phyloP scores from a whole-genome alignment of 2,888 invertebrate species.

The Metallyticus violacea region DNA sequence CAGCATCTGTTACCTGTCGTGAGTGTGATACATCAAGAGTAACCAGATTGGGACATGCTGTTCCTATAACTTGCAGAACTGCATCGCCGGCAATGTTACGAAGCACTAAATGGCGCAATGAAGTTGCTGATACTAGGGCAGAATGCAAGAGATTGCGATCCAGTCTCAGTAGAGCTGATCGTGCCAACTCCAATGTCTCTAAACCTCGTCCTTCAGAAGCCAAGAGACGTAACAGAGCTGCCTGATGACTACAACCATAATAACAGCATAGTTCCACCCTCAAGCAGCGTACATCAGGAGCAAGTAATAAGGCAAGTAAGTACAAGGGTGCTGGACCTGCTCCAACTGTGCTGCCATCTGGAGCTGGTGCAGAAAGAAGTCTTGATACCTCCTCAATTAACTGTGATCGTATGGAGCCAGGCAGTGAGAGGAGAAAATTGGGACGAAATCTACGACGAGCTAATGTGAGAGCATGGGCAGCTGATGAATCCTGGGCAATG shows the following conservation, averaged over 20 bases:
- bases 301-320: slow-evolving; percentile 45
- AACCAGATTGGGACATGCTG: slow-evolving; percentile 45
- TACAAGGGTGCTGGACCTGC: slow-evolving; percentile 47
- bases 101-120: slow-evolving; percentile 44
- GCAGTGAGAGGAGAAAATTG: slow-evolving; percentile 44
- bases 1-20: slow-evolving; percentile 47
- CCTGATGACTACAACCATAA: slow-evolving; percentile 50
- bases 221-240: slow-evolving; percentile 45
- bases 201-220: slow-evolving; percentile 45
- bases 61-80: slow-evolving; percentile 46
- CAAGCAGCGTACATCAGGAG: slow-evolving; percentile 45
- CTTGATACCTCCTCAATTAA: slow-evolving; percentile 45
- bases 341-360: slow-evolving; percentile 43
- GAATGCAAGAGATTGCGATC: slow-evolving; percentile 45
- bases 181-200: slow-evolving; percentile 44
- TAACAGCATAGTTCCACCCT: slow-evolving; percentile 49
- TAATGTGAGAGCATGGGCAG: slow-evolving; percentile 43
- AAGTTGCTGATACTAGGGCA: slow-evolving; percentile 44
- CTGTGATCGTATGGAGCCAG: slow-evolving; percentile 44
- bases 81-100: slow-evolving; percentile 48
- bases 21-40: slow-evolving; percentile 47
- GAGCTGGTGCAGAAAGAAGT: slow-evolving; percentile 44
- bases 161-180: slow-evolving; percentile 45
- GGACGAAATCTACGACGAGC: slow-evolving; percentile 45
- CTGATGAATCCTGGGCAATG: slow-evolving; percentile 46